These are phyloP conservation scores for Cololabis saira DNA, from an alignment of 2,113 vertebrate species.

Conservation along the genomic window DNA sequence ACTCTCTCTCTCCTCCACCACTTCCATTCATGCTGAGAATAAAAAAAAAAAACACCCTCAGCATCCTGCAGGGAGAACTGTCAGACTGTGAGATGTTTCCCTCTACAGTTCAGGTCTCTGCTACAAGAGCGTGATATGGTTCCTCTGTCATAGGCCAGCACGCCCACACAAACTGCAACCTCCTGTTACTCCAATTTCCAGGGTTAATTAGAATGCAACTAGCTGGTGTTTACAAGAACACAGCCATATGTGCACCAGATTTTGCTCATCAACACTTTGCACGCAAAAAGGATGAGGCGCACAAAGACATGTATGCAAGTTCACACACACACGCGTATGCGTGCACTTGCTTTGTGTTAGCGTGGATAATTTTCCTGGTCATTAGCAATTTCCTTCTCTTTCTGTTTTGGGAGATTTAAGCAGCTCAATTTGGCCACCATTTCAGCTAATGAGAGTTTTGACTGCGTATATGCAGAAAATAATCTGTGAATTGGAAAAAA, in stretches of 20 bases:
- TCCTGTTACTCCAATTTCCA: slow-evolving; percentile 74
- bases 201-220: slow-evolving; percentile 82
- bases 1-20: slow-evolving; percentile 42
- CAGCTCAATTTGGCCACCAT: slow-evolving; percentile 54
- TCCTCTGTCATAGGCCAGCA: slow-evolving; percentile 34
- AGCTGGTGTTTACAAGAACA: slow-evolving; percentile 74
- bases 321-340: not conserved
- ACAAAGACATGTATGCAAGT: not conserved
- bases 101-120: slow-evolving; percentile 38
- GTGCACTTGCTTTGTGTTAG: slow-evolving; percentile 18
- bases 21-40: slow-evolving; percentile 36
- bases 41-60: slow-evolving; percentile 11
- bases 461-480: slow-evolving; percentile 36
- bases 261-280: slow-evolving; percentile 52
- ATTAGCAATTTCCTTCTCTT: slow-evolving; percentile 50
- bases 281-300: slow-evolving; percentile 11
- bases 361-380: slow-evolving; percentile 40
- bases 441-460: slow-evolving; percentile 55
- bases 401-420: slow-evolving; percentile 62
- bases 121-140: slow-evolving; percentile 40
- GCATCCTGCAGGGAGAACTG: slow-evolving; percentile 30
- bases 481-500: slow-evolving; percentile 36
- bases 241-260: slow-evolving; percentile 76
- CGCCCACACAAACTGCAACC: slow-evolving; percentile 71
- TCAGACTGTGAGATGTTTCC: slow-evolving; percentile 57